Evolutionary conservation across 53 echinoderm and acorn worm species (phyloP), one percentile per base, ranked within the genome.

Genomic region (Paracentrotus lividus): DNA sequence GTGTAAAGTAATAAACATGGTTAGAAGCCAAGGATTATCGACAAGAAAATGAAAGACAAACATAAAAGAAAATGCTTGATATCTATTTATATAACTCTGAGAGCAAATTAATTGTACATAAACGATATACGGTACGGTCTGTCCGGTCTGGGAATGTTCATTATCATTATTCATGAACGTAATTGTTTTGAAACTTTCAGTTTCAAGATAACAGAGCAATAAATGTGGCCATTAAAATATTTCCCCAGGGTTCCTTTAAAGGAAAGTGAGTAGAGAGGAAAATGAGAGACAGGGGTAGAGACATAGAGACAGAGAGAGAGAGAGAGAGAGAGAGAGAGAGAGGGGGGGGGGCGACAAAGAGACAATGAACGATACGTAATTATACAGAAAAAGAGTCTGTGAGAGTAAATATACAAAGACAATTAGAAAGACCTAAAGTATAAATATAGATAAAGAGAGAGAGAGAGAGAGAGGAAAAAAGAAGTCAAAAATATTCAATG

Each of bases 151-250:
- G 36, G 20, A 2, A 69, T 69, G 29, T 8, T 69, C 64, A 64
- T 64, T 64, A 64, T 61, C 34, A 36, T 36, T 20, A 40, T 36
- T 0, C 69, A 69, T 38, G 69, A 38, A 40, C 21, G 40, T 36
- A 20, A 72, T 40, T 72, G 64, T 9, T 64, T 64, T 64, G 8
- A 64, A 64, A 72, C 72, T 72, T 16, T 72, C 72, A 72, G 72
- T 72, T 72, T 40, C 72, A 72, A 14, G 36, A 16, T 16, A 38
- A 18, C 36, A 40, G 18, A 16, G 13, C 31, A 31, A 64, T 64
- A 64, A 27, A 72, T 72, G 20, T 21, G 0, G 16, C 40, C 72
- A 72, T 72, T 40, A 72, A n/a, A n/a, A 40, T 72, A 36, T 72
- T 72, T 72, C 40, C 72, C 14, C 5, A 18, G 20, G 33, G 38